A percentile compares a stretch with the other conserved stretches of the same genome.
phyloP scores from a whole-genome alignment of 2,888 invertebrate species.

The Galeopsomyia nigrocyanea region DNA sequence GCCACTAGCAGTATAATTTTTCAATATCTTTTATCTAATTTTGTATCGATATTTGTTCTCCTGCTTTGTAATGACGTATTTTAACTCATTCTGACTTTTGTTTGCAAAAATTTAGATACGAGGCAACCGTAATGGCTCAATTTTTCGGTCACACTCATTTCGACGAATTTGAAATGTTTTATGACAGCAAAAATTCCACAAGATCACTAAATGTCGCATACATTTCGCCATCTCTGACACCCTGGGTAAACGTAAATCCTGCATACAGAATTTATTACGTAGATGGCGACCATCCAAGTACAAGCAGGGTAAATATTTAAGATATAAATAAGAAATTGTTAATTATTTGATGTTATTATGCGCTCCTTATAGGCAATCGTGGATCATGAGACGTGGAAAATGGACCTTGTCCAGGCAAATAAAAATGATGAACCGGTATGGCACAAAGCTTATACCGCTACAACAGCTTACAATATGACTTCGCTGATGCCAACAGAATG shows the following conservation, averaged over 20 bases:
- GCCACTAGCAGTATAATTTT: not conserved
- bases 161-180: conserved; percentile 95
- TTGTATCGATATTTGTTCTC: no score
- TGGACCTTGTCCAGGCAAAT: conserved; percentile 45
- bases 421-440: conserved; percentile 36
- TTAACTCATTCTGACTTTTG: not conserved
- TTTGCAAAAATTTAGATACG: conserved; percentile 56
- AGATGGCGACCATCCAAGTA: conserved; percentile 90
- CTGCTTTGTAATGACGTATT: not conserved
- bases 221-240: conserved; percentile 94
- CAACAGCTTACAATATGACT: conserved; percentile 34
- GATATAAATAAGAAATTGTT: no score
- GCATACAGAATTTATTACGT: conserved; percentile 96
- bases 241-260: conserved; percentile 92
- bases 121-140: conserved; percentile 42
- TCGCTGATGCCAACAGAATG: conserved; percentile 40
- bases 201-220: conserved; percentile 90
- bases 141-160: conserved; percentile 45
- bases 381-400: conserved; percentile 45
- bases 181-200: conserved; percentile 86
- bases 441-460: conserved; percentile 42
- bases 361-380: conserved; percentile 25
- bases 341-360: no score
- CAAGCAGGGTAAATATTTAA: conserved; percentile 77
- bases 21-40: no score